Conservation (phyloP, 2,113 vertebrate genomes). For the Elephas maximus region DNA sequence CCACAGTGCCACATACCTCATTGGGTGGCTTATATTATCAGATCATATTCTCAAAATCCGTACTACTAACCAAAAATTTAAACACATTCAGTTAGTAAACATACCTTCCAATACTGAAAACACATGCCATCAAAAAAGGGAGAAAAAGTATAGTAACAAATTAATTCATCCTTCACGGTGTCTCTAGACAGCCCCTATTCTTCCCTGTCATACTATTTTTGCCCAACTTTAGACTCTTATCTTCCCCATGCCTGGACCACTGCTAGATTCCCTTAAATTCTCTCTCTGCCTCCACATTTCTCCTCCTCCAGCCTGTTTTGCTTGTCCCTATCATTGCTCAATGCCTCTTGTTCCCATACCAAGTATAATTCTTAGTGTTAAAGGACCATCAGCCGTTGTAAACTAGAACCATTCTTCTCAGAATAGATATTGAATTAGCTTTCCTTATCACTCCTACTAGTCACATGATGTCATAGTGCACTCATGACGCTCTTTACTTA, state of each 20-base stretch:
- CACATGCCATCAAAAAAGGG: no score
- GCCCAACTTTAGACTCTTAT: not conserved
- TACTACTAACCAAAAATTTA: no score
- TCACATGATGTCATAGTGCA: not conserved
- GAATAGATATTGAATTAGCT: not conserved
- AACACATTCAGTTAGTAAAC: no score
- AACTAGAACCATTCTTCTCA: not conserved
- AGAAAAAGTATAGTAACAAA: no score
- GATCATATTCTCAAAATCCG: no score
- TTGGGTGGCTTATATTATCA: no score
- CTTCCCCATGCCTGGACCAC: not conserved
- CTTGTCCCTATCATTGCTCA: not conserved
- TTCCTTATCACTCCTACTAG: not conserved
- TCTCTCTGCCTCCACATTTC: not conserved
- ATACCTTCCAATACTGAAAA: no score
- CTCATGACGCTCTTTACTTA: not conserved
- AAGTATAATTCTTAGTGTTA: not conserved
- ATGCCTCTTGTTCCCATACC: not conserved
- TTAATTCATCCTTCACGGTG: not conserved
- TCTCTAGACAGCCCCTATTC: not conserved
- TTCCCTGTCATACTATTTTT: not conserved
- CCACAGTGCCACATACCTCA: no score
- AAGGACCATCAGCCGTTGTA: not conserved
- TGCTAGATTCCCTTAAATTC: not conserved
- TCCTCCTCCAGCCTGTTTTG: not conserved